Evolutionary conservation across 2,113 vertebrate species (phyloP), one percentile per base, ranked within the genome.

Genomic region (Centrocercus urophasianus): DNA sequence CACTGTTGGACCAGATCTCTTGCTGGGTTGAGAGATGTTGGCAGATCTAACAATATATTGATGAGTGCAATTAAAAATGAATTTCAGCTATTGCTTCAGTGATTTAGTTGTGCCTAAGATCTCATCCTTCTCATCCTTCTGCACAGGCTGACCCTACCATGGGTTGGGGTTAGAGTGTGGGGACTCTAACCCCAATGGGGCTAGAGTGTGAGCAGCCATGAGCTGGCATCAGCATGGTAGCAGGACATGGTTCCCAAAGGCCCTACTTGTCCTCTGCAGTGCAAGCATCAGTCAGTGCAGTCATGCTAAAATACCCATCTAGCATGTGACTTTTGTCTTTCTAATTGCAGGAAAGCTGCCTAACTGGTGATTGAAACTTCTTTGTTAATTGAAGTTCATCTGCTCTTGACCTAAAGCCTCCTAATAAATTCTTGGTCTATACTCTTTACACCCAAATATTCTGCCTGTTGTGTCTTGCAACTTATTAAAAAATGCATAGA

Each of bases 141-240:
- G 2, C 28, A 57, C 10, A 32, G 42, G 19, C 16, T 59, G 36
- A 43, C 8, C 10, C 9, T 2, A 5, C 27, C 32, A 3, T 1
- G 2, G 34, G 34, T 34, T 34, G 34, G 34, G 34, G 34, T 34
- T 34, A 34, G 34, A 34, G 34, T 34, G 34, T 34, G 34, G 34
- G 34, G 34, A 34, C 34, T 34, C 34, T 34, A 34, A 34, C 34
- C 34, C 34, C 34, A 28, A 24, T 13, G 20, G 40, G 14, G 6
- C 8, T 80, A 11, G 20, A 13, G 20, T 17, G 17, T 2, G 13
- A 70, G 20, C 34, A 67, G 30, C 38, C 24, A 1, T 43, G 47
- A 78, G 38, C 40, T 83, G 66, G 14, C 25, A 25, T 14, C 7
- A 19, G 21, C 48, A 40, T 0, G 0, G 27, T 25, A 57, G 36